These are phyloP conservation scores for Rhodinocichla rosea DNA, from an alignment of 2,113 vertebrate genomes.

Conservation along the genomic window DNA sequence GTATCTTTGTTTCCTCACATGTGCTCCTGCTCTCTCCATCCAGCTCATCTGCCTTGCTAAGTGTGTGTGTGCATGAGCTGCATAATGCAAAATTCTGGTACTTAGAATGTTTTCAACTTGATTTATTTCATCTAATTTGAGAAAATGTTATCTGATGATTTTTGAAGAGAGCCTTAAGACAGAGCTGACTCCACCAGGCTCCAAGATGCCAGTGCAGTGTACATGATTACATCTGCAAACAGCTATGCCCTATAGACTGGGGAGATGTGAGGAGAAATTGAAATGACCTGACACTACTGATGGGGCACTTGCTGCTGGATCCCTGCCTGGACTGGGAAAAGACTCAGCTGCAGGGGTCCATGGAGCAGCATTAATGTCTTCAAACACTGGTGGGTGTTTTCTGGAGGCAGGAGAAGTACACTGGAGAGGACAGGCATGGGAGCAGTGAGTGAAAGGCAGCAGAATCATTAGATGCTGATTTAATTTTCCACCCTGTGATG, in stretches of 20 bases:
- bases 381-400: slow-evolving; percentile 30
- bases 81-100: background rate
- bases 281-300: slow-evolving; percentile 30
- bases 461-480: background rate
- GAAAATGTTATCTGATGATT: slow-evolving; percentile 41
- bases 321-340: slow-evolving; percentile 8
- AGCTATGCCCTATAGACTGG: slow-evolving; percentile 30
- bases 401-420: slow-evolving; percentile 18
- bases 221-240: slow-evolving; percentile 15
- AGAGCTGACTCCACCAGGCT: slow-evolving; percentile 8
- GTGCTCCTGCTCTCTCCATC: background rate
- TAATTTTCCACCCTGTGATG: background rate
- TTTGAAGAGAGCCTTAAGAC: slow-evolving; percentile 61
- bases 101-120: slow-evolving; percentile 4
- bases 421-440: background rate
- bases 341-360: slow-evolving; percentile 24
- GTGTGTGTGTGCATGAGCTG: background rate
- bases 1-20: background rate
- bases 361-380: slow-evolving; percentile 10
- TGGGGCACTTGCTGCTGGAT: slow-evolving; percentile 43
- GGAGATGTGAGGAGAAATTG: slow-evolving; percentile 12
- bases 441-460: background rate
- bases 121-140: slow-evolving; percentile 43
- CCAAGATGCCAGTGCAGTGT: slow-evolving; percentile 4
- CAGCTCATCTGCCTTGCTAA: background rate